These are phyloP conservation scores for Hanleya hanleyi DNA, from an alignment of 2,888 invertebrate genomes.

Conservation along the genomic window DNA sequence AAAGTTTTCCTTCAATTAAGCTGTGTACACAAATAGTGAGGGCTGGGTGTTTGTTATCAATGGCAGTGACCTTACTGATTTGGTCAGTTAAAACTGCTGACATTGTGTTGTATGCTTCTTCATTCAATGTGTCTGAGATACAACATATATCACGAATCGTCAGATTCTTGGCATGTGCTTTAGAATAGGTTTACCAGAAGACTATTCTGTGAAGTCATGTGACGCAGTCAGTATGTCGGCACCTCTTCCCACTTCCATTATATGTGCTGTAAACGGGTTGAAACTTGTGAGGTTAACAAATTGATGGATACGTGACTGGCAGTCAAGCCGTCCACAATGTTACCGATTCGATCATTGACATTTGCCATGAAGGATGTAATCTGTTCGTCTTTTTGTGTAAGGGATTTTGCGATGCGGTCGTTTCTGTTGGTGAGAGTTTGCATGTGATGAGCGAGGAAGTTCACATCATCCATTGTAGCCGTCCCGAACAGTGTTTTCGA, in stretches of 20 bases:
- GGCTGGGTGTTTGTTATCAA: neutral
- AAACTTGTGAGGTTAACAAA: neutral
- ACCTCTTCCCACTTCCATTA: too few species aligned
- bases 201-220: too few species aligned
- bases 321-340: neutral
- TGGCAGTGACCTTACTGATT: neutral
- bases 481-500: conserved; percentile 10
- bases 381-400: neutral
- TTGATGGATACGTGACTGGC: neutral
- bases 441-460: conserved; percentile 13
- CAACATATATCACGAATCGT: too few species aligned
- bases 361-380: neutral
- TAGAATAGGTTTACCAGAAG: too few species aligned
- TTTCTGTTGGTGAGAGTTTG: neutral
- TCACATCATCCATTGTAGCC: conserved; percentile 10
- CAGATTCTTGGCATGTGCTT: too few species aligned
- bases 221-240: too few species aligned
- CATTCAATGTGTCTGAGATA: too few species aligned
- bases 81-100: neutral
- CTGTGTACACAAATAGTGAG: neutral
- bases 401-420: neutral
- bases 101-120: neutral
- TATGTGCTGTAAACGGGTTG: neutral
- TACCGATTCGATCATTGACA: neutral
- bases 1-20: neutral